Base-by-base conservation (phyloP, 2,797 vertebrate genomes). In the Brachyalestes nurse region DNA sequence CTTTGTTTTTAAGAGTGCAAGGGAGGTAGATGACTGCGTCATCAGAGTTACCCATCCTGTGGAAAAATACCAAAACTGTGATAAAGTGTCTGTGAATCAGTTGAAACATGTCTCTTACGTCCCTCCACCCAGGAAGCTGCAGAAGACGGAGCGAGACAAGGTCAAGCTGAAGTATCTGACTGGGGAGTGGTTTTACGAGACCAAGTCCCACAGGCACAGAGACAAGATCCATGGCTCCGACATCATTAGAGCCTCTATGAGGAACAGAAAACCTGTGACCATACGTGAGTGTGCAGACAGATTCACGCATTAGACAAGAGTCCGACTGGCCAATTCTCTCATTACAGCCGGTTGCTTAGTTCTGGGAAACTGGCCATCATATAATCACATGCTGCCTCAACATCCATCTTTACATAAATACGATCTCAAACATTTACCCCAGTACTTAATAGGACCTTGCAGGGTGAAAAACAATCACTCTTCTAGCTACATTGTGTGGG, bases 181-280 rank as follows among this genome's bases (percentile, higher is more conserved):
- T 0, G 98, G 98, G 61, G 97, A 99, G 4, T 99, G 98, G 98
- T 99, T 99, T 93, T 99, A 99, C 6, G 96, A 99, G 89, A 95
- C 95, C 28, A 99, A 98, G 78, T 94, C 95, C 6, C 95, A 90
- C 84, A 95, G 97, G 40, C 97, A 99, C 87, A 93, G 90, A 88
- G 96, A 98, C 45, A 95, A 91, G 83, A 95, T 96, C 83, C 95
- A 98, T 0, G 97, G 96, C 49, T 90, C 96, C 0, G 97, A 99
- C 82, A 94, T 99, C 79, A 95, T 99, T 83, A 91, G 93, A 87
- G 95, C 95, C 28, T 98, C 98, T 38, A 97, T 99, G 87, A 93
- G 85, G 53, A 93, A 91, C 79, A 91, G 92, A 55, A 96, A 92
- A 81, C 93, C 94, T 0, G 82, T 93, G 53, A 93, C 88, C 0